Evolutionary conservation across 1,140 invertebrate species (phyloP).

Genomic region (Eueides isabella): DNA sequence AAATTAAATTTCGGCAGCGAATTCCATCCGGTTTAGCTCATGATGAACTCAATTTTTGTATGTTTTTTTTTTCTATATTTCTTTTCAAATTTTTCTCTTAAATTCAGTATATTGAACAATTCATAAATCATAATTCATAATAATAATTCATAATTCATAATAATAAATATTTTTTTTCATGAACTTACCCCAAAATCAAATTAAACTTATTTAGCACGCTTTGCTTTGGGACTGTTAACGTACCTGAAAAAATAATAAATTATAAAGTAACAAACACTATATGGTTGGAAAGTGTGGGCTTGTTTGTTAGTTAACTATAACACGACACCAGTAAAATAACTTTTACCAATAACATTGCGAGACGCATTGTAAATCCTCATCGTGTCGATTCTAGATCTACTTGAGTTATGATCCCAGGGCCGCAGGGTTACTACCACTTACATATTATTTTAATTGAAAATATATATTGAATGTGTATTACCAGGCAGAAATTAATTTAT

Average conservation of each 20-base stretch:
- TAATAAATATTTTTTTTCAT: too few relatives aligned
- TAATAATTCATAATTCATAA: too few relatives aligned
- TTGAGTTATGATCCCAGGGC: conserved; percentile 37
- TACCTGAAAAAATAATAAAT: conserved; percentile 27
- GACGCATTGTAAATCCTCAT: conserved; percentile 48
- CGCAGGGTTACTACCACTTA: conserved; percentile 31
- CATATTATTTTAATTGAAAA: too few relatives aligned
- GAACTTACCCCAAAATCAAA: neutral
- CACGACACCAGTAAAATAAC: conserved; percentile 47
- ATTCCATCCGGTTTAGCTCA: too few relatives aligned
- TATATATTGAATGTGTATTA: too few relatives aligned
- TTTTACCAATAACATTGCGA: conserved; percentile 50
- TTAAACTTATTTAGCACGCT: neutral
- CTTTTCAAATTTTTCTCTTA: too few relatives aligned
- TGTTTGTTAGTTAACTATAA: conserved; percentile 40
- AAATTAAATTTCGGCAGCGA: too few relatives aligned
- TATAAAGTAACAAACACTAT: conserved; percentile 16
- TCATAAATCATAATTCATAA: too few relatives aligned
- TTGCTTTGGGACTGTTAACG: neutral
- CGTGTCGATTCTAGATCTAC: conserved; percentile 47
- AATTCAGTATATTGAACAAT: too few relatives aligned
- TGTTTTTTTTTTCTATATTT: too few relatives aligned
- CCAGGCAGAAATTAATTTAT: too few relatives aligned
- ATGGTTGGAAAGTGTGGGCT: conserved; percentile 31
- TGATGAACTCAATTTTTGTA: too few relatives aligned